Evolutionary conservation across 23 tunicate genomes (phyloP), one percentile per base, ranked within the genome.

Genomic region (Botrylloides violaceus): DNA sequence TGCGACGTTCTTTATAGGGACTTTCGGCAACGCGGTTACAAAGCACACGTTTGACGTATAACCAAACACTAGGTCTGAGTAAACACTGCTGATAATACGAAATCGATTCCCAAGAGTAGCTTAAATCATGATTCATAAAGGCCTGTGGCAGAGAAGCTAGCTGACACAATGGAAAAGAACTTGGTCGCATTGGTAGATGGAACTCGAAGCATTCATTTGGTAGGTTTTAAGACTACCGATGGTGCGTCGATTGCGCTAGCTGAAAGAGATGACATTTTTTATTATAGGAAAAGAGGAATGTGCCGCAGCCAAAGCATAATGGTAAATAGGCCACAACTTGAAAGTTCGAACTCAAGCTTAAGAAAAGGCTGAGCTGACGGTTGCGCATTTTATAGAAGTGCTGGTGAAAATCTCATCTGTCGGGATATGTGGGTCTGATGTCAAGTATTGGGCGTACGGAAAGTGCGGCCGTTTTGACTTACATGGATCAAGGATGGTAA

Each of bases 371-470:
- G n/a, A n/a, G n/a, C n/a, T n/a, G n/a, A n/a, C n/a, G n/a, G n/a
- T n/a, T n/a, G n/a, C n/a, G 65, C 0, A 53, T 24, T 65, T 31
- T 15, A 2, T 59, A 90, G 97, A 90, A 59, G 97, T 83, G 7
- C 77, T 90, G 4, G 19, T 90, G 24, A 35, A 84, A 0, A 79
- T 90, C 19, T 62, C 85, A 15, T 63, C 81, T 32, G 97, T 90
- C 28, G 97, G 97, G 55, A 90, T 90, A 9, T 90, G 97, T 33
- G 97, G 97, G 5, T 90, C 97, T 9, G 97, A 90, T 38, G 32
- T 90, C 1, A 90, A 90, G 70, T 90, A 90, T 32, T 90, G 97
- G 97, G 90, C 97, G 4, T 90, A 90, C 70, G 97, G 97, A 25
- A 79, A 75, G 61, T 83, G 97, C 36, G 97, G 97, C n/a, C 80